Base-by-base conservation (phyloP, 1,140 invertebrate species). In the Tetramorium alpestre region DNA sequence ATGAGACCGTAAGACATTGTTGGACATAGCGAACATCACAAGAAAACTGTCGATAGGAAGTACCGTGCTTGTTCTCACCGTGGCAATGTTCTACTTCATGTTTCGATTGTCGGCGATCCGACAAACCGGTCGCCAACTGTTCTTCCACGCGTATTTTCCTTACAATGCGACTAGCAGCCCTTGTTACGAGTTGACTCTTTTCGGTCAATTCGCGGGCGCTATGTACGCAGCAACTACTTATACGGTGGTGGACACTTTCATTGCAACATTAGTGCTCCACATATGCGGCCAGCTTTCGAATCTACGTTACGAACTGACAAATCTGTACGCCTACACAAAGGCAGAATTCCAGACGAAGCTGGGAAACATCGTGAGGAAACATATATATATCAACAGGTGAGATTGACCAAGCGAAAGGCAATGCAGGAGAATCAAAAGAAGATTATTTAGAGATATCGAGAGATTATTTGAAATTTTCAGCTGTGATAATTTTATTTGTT, bases 181-280 rank as follows among this genome's bases (percentile, higher is more conserved):
- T 18, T 93, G 91, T 0, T 96, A 94, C 81, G 94, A 96, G 85
- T 47, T 96, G 11, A 96, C 95, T 0, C 95, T 95, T 65, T 2
- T 91, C 0, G 94, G 94, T 22, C 96, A 96, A 90, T 89, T 95
- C 2, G n/a, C 92, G 0, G 94, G 93, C 0, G 69, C 94, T 2
- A 69, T 90, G 7, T 85, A 94, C 0, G 92, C 93, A 0, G 95
- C 95, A 2, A 90, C 73, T 3, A 90, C 94, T 5, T 96, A 96
- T 85, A 91, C 96, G 0, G 91, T 91, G 18, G 93, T 96, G 54
- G 96, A 96, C 56, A 94, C 93, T 1, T 91, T 96, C 25, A 93
- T 96, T n/a, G 92, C 93, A 1, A 92, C 94, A 4, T 67, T 96
- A n/a, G 92, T 96, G 28, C 94, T 95, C 0, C 95, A 96, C 78